phyloP scores from a whole-genome alignment of 2,797 vertebrate species.

The Sebastes vulpes region DNA sequence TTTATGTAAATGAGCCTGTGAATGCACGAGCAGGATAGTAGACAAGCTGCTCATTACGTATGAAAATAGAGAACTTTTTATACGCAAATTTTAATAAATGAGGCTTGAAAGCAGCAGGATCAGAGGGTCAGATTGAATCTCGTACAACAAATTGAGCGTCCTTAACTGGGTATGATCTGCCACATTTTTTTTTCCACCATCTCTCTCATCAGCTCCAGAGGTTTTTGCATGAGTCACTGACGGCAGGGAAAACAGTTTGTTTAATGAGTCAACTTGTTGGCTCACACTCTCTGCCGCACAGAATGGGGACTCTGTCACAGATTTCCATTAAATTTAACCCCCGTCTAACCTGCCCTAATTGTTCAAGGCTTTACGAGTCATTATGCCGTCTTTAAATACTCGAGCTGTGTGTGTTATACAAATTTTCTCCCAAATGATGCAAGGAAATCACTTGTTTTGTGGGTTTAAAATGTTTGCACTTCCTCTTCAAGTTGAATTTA shows the following conservation, averaged over 20 bases:
- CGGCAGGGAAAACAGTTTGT: not conserved
- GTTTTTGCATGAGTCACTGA: conserved; percentile 26
- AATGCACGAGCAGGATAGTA: not conserved
- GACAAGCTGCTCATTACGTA: not conserved
- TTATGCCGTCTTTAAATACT: not conserved
- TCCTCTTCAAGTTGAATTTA: not conserved
- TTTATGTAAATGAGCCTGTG: not conserved
- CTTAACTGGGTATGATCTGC: not conserved
- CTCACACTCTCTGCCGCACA: not conserved
- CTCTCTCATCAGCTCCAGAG: not conserved
- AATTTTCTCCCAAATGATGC: not conserved
- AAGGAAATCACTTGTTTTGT: not conserved
- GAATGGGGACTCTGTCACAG: conserved; percentile 1
- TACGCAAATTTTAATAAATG: not conserved
- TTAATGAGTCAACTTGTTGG: conserved; percentile 36
- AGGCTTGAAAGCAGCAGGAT: not conserved
- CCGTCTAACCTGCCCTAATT: not conserved
- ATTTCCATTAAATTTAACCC: conserved; percentile 4
- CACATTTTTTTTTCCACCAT: not conserved
- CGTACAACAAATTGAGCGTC: not conserved
- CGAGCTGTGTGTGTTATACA: not conserved
- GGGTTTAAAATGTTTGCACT: not conserved
- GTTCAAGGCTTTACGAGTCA: not conserved
- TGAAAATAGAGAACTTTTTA: not conserved
- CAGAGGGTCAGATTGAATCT: not conserved